phyloP scores from a whole-genome alignment of 2,888 invertebrate genomes.

The Eristalis intricaria region DNA sequence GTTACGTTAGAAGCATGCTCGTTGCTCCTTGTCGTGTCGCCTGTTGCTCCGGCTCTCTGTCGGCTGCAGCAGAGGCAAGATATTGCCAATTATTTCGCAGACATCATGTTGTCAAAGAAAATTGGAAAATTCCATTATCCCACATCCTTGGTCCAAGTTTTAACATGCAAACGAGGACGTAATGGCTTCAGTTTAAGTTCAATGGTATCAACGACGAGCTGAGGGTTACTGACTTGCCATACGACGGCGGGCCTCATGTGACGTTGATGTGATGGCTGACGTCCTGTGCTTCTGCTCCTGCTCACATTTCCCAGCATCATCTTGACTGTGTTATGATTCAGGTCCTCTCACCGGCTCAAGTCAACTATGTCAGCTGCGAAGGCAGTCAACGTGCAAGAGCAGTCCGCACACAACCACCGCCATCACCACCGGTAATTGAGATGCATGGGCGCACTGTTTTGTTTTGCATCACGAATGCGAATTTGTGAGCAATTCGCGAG shows the following conservation, averaged over 20 bases:
- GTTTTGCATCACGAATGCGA: conserved; percentile 16
- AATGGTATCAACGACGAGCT: conserved; percentile 25
- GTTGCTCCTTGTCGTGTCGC: not conserved
- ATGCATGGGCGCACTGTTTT: conserved; percentile 34
- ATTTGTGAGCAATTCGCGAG: not conserved
- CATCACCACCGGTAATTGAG: conserved; percentile 18
- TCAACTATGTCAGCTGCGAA: not conserved
- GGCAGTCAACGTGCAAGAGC: conserved; percentile 35
- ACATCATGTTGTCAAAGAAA: conserved; percentile 22
- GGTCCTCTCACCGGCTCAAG: conserved; percentile 18
- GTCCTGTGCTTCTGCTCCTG: not conserved
- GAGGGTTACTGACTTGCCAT: not conserved
- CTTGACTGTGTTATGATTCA: conserved; percentile 49
- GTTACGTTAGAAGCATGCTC: not conserved
- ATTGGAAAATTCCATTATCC: conserved; percentile 16
- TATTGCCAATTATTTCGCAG: conserved; percentile 9
- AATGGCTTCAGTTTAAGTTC: conserved; percentile 54
- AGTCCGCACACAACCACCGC: not conserved
- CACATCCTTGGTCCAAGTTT: conserved; percentile 6
- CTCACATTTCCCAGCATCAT: conserved; percentile 19
- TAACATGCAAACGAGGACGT: conserved; percentile 45
- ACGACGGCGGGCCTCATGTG: conserved; percentile 8
- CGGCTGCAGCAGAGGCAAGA: not conserved
- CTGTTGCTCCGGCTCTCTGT: not conserved
- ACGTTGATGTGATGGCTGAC: conserved; percentile 46